Base-by-base conservation (phyloP, 2,888 invertebrate species). In the Macaria liturata region DNA sequence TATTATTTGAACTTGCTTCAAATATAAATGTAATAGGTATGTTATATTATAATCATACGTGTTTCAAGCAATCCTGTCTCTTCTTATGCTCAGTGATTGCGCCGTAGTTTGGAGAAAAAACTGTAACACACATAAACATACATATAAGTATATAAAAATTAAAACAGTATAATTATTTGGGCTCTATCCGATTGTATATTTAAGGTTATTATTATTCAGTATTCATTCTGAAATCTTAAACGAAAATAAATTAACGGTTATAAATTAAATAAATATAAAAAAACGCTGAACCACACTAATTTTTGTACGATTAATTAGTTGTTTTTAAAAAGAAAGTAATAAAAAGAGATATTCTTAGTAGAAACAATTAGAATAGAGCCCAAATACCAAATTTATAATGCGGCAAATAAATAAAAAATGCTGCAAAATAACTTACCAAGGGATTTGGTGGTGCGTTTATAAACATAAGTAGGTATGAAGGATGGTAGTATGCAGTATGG, bases 41-140 rank as follows among this genome's bases (percentile, higher is more conserved):
- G 39, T 50, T 9, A 32, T 9, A 49, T 42, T 30, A 5, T 30
- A 62, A 52, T 64, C 20, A 44, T 50, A 42, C 34, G 9, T 42
- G 0, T 67, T 66, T 67, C 49, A 70, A 66, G 71, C 69, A 69
- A 60, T 69, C 67, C 61, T 54, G 57, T 61, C 47, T 37, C 49
- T 54, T 56, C 50, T 45, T 46, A 32, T 46, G 32, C 72, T 90
- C 84, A 88, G 47, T 73, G 86, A 69, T 81, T 88, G 71, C 91
- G 89, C 65, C 90, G 87, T 67, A 91, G 76, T 76, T 88, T 91
- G 68, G 88, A 83, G 85, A 91, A 90, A 77, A 91, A 89, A 69
- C 91, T 91, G 90, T 64, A 83, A 83, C 60, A 70, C 46, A 70
- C 55, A 55, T 60, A 71, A 32, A 56, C 53, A 64, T 48, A 61